Evolutionary conservation across 2,113 vertebrate genomes (phyloP).

Genomic region (Gymnobelideus leadbeateri): DNA sequence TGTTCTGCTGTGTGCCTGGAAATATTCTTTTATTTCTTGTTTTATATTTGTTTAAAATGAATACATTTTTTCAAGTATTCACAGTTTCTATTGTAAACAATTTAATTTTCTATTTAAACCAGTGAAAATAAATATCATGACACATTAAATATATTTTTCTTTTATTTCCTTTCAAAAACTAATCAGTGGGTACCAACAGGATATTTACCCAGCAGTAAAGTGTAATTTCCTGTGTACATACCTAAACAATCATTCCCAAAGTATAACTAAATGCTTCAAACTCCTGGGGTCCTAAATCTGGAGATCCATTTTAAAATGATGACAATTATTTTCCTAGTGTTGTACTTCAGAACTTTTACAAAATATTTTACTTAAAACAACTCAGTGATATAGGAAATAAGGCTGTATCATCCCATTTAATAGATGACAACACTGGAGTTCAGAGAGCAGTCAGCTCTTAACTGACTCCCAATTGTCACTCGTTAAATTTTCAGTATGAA

Average conservation of each 20-base stretch:
- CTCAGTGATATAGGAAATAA: neutral
- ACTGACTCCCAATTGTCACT: neutral
- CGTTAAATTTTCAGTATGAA: neutral
- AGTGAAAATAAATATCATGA: neutral
- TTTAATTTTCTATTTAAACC: neutral
- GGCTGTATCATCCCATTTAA: neutral
- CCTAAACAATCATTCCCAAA: neutral
- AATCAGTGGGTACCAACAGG: neutral
- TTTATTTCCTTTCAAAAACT: neutral
- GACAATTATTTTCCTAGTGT: neutral
- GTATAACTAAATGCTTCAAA: neutral
- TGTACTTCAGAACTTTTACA: neutral
- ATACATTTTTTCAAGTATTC: neutral
- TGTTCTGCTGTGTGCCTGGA: too few relatives aligned
- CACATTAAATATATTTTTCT: neutral
- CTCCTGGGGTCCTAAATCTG: neutral
- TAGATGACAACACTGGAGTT: neutral
- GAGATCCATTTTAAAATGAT: neutral
- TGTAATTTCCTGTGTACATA: neutral
- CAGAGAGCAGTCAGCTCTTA: neutral
- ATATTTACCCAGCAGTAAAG: neutral
- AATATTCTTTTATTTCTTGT: too few relatives aligned
- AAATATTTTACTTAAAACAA: neutral
- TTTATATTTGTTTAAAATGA: too few relatives aligned
- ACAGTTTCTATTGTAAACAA: neutral